These are phyloP conservation scores for Bryconaethiops microstoma DNA, from an alignment of 2,797 vertebrate species.

Conservation along the genomic window DNA sequence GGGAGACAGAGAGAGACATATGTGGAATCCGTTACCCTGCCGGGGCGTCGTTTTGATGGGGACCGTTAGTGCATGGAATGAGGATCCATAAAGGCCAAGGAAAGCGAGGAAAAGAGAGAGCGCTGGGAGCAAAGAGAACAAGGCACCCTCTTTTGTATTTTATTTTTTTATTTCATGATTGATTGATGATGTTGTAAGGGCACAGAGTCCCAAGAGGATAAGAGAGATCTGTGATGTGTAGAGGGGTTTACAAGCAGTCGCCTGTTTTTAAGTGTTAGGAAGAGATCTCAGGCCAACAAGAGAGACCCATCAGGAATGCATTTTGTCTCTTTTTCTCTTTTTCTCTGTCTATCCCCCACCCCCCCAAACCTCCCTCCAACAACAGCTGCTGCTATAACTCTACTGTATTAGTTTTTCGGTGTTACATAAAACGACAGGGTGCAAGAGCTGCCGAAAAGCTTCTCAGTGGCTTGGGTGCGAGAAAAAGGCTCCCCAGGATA, in stretches of 20 bases:
- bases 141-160: conserved; percentile 49
- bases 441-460: conserved; percentile 61
- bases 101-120: conserved; percentile 57
- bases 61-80: background rate
- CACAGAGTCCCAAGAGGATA: conserved; percentile 78
- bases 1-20: conserved; percentile 79
- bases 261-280: conserved; percentile 88
- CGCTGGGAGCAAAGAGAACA: conserved; percentile 72
- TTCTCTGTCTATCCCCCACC: conserved; percentile 14
- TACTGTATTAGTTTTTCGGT: conserved; percentile 73
- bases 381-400: conserved; percentile 91
- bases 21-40: conserved; percentile 77
- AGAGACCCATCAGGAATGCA: conserved; percentile 90
- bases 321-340: conserved; percentile 53
- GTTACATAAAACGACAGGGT: conserved; percentile 68
- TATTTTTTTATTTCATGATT: conserved; percentile 74
- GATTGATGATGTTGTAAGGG: conserved; percentile 83
- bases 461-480: conserved; percentile 13
- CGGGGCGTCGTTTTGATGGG: conserved; percentile 11
- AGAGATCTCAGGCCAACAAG: conserved; percentile 82
- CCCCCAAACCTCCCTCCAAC: conserved; percentile 41
- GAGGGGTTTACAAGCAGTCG: conserved; percentile 87
- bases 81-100: conserved; percentile 32
- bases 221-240: conserved; percentile 84
- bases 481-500: conserved; percentile 29